phyloP scores from a whole-genome alignment of 2,888 invertebrate species.

The Drosophila tanythrix region DNA sequence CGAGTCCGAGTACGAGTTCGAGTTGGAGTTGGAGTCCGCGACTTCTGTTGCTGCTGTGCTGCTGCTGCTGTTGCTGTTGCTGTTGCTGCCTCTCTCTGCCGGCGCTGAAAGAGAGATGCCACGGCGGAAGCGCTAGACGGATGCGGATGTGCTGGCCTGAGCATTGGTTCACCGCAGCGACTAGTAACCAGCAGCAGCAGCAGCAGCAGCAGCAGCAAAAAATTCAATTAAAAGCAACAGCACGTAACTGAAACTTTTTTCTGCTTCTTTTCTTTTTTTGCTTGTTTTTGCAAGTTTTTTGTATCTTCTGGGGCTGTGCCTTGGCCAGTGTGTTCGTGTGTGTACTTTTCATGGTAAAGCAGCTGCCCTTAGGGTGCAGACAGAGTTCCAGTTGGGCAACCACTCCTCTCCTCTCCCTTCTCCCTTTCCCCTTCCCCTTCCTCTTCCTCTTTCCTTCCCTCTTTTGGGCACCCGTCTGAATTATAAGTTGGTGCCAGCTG shows the following conservation, averaged over 20 bases:
- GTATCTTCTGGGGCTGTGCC: constrained; percentile 60
- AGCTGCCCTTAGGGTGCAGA: constrained; percentile 59
- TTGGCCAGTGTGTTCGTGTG: constrained; percentile 22
- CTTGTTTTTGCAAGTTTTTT: constrained; percentile 64
- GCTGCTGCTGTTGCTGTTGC: constrained; percentile 2
- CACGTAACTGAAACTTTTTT: constrained; percentile 81
- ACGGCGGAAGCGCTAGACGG: constrained; percentile 64
- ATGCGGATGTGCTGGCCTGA: constrained; percentile 64
- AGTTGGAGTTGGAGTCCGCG: neutral
- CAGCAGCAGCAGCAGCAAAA: constrained; percentile 63
- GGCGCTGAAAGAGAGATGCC: constrained; percentile 22
- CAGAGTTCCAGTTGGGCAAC: constrained; percentile 30
- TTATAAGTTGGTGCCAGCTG: constrained; percentile 75
- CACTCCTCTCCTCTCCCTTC: neutral
- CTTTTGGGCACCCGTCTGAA: constrained; percentile 19
- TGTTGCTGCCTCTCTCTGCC: constrained; percentile 17
- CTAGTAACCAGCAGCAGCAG: constrained; percentile 53
- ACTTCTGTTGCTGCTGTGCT: constrained; percentile 8
- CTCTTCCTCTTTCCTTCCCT: constrained; percentile 9
- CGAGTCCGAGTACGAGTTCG: constrained; percentile 18
- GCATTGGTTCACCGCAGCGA: constrained; percentile 59
- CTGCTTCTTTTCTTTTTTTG: constrained; percentile 29
- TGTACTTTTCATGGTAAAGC: constrained; percentile 37
- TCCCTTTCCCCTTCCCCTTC: neutral
- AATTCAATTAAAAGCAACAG: constrained; percentile 83